Evolutionary conservation across 2,797 vertebrate species (phyloP), one percentile per base, ranked within the genome.

Genomic region (Aulostomus chinensis): DNA sequence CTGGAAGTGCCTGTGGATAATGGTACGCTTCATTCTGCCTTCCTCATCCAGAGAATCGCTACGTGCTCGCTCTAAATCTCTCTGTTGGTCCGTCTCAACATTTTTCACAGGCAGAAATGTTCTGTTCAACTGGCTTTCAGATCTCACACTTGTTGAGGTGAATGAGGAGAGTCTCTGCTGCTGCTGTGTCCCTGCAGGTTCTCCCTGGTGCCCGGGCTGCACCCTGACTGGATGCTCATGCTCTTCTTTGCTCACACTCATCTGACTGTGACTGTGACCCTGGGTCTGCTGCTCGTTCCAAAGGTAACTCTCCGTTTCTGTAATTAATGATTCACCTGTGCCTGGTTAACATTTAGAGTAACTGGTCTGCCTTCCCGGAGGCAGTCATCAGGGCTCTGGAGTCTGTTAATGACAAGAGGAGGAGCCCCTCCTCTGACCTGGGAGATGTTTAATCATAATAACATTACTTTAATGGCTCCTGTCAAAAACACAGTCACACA

Each of bases 161-260:
- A 58, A 8, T 48, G 15, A 45, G 22, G 5, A 30, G 18, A 20
- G 5, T 45, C 3, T 37, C 2, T 57, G 11, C 36, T 32, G 22
- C 11, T 15, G 5, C 17, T 38, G 40, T 56, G 57, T 49, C 1
- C 53, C 30, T 55, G 64, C 92, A 99, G 97, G 83, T 99, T 99
- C 81, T 93, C 92, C 43, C 87, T 98, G 76, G 93, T 91, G 48
- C 88, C 92, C 2, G 92, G 91, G 51, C 93, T 99, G 51, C 96
- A 97, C 80, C 94, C 96, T 18, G 97, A 99, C 64, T 99, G 97
- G 97, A 97, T 95, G 94, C 80, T 98, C 75, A 94, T 97, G 92
- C 74, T 98, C 58, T 94, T 94, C 82, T 99, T 98, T 62, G 92
- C 91, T 80, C 97, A 99, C 73, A 95, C 96, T 50, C 97, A 99